phyloP scores from a whole-genome alignment of 1,140 invertebrate species.

The Plodia interpunctella region DNA sequence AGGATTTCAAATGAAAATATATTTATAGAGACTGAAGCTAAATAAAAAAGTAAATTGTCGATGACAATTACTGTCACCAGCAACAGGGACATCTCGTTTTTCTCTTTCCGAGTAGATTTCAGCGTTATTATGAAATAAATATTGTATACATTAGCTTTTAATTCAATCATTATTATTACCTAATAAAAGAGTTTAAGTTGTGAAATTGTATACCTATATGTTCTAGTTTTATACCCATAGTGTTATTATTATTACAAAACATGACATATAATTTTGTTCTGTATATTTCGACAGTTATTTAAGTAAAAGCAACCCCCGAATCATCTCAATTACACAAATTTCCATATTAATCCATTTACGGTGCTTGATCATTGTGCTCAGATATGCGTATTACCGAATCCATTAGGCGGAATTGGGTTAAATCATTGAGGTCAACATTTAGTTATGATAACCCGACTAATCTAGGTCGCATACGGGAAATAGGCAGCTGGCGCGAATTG shows the following conservation, averaged over 20 bases:
- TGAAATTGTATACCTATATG: too few relatives aligned
- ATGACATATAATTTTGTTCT: too few relatives aligned
- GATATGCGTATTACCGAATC: slow-evolving; percentile 2
- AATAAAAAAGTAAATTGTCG: background rate
- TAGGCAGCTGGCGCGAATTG: too few relatives aligned
- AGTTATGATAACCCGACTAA: slow-evolving; percentile 2
- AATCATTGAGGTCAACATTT: slow-evolving; percentile 6
- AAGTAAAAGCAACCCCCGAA: background rate
- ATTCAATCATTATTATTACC: background rate
- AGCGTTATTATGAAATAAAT: background rate
- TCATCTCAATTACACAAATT: background rate
- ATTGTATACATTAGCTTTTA: background rate
- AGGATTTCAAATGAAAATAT: too few relatives aligned
- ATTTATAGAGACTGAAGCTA: background rate
- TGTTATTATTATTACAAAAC: too few relatives aligned
- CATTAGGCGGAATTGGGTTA: slow-evolving; percentile 3
- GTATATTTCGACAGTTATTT: too few relatives aligned
- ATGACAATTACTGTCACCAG: background rate
- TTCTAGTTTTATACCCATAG: too few relatives aligned
- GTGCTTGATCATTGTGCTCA: background rate
- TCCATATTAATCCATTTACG: slow-evolving; percentile 5
- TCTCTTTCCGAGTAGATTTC: background rate
- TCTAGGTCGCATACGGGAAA: background rate
- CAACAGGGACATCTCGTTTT: background rate
- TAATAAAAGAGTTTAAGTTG: too few relatives aligned